Percentiles rank a stretch among this genome's conserved stretches.
These are phyloP conservation scores for Phalanger gymnotis DNA, from an alignment of 2,797 vertebrate species.

Conservation along the genomic window DNA sequence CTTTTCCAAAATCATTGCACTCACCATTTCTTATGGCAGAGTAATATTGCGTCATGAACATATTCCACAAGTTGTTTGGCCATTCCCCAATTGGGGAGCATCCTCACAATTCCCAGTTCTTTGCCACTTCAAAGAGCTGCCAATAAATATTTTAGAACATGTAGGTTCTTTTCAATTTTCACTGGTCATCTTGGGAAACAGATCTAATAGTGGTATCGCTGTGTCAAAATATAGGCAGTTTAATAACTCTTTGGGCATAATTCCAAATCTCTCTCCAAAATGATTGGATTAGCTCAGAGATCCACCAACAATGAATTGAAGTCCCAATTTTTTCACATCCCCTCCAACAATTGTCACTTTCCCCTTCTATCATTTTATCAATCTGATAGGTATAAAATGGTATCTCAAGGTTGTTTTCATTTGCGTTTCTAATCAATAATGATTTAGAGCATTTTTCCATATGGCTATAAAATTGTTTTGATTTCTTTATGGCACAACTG, in stretches of 20 bases:
- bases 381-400: background rate
- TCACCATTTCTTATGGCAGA: background rate
- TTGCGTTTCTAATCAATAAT: background rate
- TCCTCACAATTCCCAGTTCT: background rate
- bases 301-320: background rate
- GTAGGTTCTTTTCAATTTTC: background rate
- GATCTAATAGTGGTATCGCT: background rate
- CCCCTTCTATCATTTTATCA: background rate
- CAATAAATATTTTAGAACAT: background rate
- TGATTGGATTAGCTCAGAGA: too few relatives aligned
- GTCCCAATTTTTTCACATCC: background rate
- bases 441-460: background rate
- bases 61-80: background rate
- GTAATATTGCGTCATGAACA: background rate
- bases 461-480: background rate
- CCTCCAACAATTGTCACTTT: background rate
- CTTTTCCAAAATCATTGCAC: background rate
- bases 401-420: background rate
- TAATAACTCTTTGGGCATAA: background rate
- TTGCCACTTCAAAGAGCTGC: background rate
- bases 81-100: background rate
- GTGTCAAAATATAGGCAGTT: background rate
- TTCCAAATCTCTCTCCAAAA: background rate
- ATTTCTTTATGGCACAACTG: background rate
- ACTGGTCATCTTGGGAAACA: background rate